These are phyloP conservation scores for Rutilus rutilus DNA, from an alignment of 2,113 vertebrate species.

Conservation along the genomic window DNA sequence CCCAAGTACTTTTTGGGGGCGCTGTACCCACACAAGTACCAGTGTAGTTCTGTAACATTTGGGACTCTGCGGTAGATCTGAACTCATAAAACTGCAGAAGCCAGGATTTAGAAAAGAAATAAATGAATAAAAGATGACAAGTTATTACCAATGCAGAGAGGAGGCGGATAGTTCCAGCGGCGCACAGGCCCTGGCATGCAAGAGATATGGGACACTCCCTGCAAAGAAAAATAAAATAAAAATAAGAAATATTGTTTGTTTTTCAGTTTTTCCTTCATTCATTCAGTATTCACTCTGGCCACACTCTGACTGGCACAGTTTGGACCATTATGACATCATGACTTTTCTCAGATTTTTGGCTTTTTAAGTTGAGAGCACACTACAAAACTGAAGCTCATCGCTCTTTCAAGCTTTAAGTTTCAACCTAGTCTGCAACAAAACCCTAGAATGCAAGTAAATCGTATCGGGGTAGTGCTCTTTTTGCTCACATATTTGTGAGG, in stretches of 20 bases:
- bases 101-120: conserved; percentile 5
- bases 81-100: conserved; percentile 26
- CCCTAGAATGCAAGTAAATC: background rate
- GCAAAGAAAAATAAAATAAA: conserved; percentile 54
- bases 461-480: too few relatives aligned
- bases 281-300: conserved; percentile 31
- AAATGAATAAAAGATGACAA: conserved; percentile 1
- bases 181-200: conserved; percentile 97
- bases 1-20: background rate
- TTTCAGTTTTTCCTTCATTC: conserved; percentile 26
- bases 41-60: background rate
- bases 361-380: background rate
- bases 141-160: conserved; percentile 91
- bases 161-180: conserved; percentile 96
- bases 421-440: background rate
- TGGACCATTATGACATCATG: background rate
- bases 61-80: background rate
- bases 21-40: background rate
- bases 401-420: background rate
- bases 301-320: background rate
- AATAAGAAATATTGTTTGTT: background rate
- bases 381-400: background rate
- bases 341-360: background rate
- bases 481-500: background rate
- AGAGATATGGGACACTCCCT: conserved; percentile 97